These are phyloP conservation scores for Papilio demoleus DNA, from an alignment of 2,888 invertebrate genomes.

Conservation along the genomic window DNA sequence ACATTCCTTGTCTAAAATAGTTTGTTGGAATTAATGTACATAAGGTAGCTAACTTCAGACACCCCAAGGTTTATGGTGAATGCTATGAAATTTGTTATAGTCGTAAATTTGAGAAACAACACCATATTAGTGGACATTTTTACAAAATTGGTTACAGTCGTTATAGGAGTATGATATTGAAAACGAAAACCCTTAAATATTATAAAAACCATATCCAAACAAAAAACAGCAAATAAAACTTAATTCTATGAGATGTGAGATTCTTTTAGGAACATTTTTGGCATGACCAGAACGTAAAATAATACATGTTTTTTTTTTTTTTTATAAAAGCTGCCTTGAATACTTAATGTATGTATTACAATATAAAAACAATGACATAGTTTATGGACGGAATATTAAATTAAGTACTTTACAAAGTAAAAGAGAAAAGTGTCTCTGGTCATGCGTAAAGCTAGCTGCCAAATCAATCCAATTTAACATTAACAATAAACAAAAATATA, in stretches of 20 bases:
- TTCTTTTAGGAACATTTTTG: slow-evolving; percentile 37
- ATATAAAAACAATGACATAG: slow-evolving; percentile 8
- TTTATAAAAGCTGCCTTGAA: neutral
- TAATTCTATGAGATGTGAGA: slow-evolving; percentile 33
- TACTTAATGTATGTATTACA: neutral
- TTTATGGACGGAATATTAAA: slow-evolving; percentile 32
- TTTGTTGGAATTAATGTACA: too few species aligned
- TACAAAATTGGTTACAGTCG: slow-evolving; percentile 31
- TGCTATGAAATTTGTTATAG: slow-evolving; percentile 7
- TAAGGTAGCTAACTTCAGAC: too few species aligned
- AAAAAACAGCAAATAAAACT: slow-evolving; percentile 25
- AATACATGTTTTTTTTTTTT: neutral
- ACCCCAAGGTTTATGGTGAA: neutral
- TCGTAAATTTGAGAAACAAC: slow-evolving; percentile 11
- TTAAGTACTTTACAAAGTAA: slow-evolving; percentile 16
- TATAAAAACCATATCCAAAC: slow-evolving; percentile 23
- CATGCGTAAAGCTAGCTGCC: slow-evolving; percentile 34
- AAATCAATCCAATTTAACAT: slow-evolving; percentile 13
- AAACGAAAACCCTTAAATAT: slow-evolving; percentile 12
- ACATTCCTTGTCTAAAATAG: too few species aligned
- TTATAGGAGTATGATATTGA: neutral
- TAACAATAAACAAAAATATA: slow-evolving; percentile 30
- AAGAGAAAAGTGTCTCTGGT: slow-evolving; percentile 21
- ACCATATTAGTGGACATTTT: slow-evolving; percentile 29
- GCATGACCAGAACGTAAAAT: slow-evolving; percentile 21